A percentile compares a stretch with the other conserved stretches of the same genome.
Conservation (phyloP, 2,888 invertebrate species). For the Macrophya alboannulata region DNA sequence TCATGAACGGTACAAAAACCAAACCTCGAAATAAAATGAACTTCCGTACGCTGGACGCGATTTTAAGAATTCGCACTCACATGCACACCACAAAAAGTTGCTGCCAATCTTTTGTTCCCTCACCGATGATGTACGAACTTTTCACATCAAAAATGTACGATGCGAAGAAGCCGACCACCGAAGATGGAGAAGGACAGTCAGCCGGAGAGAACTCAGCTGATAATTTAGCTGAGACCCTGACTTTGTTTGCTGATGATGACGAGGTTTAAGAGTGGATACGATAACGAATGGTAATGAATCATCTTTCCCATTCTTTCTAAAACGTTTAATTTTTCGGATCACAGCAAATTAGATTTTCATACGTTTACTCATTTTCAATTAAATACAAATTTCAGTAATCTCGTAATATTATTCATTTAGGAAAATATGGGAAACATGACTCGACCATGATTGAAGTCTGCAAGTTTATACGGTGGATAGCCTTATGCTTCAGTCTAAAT, state of each 20-base stretch:
- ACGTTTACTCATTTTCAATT: no score
- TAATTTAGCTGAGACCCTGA: neutral
- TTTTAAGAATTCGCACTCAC: conserved; percentile 62
- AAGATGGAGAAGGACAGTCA: conserved; percentile 28
- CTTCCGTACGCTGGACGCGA: conserved; percentile 61
- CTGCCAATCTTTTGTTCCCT: conserved; percentile 61
- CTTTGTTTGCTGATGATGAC: neutral
- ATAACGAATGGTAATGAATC: no score
- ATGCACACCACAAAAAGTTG: conserved; percentile 56
- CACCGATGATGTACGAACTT: conserved; percentile 59
- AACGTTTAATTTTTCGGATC: no score
- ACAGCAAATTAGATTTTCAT: no score
- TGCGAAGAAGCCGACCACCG: conserved; percentile 57
- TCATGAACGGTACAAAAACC: conserved; percentile 62
- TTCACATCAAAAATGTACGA: conserved; percentile 63
- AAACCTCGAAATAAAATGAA: conserved; percentile 62
- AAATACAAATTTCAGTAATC: no score
- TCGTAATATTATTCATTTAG: no score
- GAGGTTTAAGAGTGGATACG: neutral
- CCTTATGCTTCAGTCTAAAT: no score
- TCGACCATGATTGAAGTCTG: no score
- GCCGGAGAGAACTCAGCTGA: neutral
- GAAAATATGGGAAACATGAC: no score
- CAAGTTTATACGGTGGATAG: no score
- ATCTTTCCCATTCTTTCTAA: no score